These are phyloP conservation scores for Baccha elongata DNA, from an alignment of 2,888 invertebrate genomes.

Conservation along the genomic window DNA sequence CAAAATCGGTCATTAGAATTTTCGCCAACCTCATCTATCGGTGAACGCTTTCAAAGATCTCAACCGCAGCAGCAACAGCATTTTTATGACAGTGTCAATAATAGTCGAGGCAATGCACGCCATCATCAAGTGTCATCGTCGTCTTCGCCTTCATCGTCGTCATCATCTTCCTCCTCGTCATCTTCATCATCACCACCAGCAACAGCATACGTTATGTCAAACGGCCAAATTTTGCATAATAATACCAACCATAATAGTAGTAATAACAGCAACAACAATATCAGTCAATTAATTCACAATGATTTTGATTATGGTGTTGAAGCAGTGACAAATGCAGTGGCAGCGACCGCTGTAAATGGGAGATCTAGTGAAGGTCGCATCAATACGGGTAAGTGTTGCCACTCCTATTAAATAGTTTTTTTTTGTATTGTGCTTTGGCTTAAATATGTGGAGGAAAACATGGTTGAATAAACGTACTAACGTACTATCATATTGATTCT, in stretches of 20 bases:
- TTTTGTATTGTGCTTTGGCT: conserved; percentile 23
- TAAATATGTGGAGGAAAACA: conserved; percentile 31
- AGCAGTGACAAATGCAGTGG: conserved; percentile 67
- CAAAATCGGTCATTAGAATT: conserved; percentile 43
- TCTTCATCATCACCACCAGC: conserved; percentile 40
- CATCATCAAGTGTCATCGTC: conserved; percentile 70
- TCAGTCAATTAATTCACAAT: conserved; percentile 63
- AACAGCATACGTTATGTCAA: conserved; percentile 57
- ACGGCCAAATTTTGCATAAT: conserved; percentile 63
- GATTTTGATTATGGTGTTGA: conserved; percentile 68
- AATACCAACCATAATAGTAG: conserved; percentile 40
- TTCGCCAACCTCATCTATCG: conserved; percentile 44
- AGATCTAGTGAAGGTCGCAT: conserved; percentile 65
- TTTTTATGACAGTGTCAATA: conserved; percentile 67
- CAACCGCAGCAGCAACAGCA: conserved; percentile 53
- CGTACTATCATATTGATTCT: no score
- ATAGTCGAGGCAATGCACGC: conserved; percentile 64
- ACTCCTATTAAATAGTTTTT: no score
- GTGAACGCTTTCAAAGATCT: conserved; percentile 60
- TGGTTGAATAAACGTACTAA: no score
- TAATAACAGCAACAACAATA: conserved; percentile 43
- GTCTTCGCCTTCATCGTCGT: conserved; percentile 55
- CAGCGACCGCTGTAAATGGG: conserved; percentile 68
- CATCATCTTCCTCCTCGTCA: conserved; percentile 53
- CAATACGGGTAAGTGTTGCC: conserved; percentile 56